Evolutionary conservation across 2,113 vertebrate genomes (phyloP).

Genomic region (Naja naja): DNA sequence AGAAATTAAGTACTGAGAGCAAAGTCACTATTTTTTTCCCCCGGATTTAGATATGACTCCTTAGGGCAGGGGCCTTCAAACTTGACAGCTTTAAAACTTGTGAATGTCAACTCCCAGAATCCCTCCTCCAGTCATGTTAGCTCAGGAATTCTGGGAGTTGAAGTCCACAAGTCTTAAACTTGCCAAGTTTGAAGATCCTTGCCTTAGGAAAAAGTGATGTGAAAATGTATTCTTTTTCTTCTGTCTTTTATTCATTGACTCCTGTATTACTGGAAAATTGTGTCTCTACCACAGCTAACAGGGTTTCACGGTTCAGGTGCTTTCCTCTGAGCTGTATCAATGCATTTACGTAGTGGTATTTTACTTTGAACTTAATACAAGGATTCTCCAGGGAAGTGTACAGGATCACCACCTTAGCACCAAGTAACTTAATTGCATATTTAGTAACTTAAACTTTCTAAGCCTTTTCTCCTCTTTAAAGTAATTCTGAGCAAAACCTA

Average conservation of each 20-base stretch:
- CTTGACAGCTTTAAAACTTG: too few relatives aligned
- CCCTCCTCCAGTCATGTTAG: too few relatives aligned
- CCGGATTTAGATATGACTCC: not conserved
- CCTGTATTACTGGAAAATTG: constrained; percentile 36
- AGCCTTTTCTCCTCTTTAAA: constrained; percentile 46
- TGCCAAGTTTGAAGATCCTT: too few relatives aligned
- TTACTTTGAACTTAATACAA: constrained; percentile 26
- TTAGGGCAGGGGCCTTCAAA: too few relatives aligned
- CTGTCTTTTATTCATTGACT: constrained; percentile 28
- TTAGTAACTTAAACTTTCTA: constrained; percentile 43
- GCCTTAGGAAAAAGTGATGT: not conserved
- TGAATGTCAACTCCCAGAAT: too few relatives aligned
- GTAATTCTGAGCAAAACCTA: constrained; percentile 19
- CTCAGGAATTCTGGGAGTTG: too few relatives aligned
- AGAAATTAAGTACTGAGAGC: not conserved
- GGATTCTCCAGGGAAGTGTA: constrained; percentile 28
- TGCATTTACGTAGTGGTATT: not conserved
- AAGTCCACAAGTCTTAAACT: too few relatives aligned
- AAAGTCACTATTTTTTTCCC: not conserved
- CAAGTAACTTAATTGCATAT: constrained; percentile 31
- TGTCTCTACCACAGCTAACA: constrained; percentile 34
- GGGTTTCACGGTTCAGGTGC: not conserved
- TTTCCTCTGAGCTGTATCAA: constrained; percentile 23
- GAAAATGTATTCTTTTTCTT: constrained; percentile 2
- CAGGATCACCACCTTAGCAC: constrained; percentile 35